Base-by-base conservation (phyloP, 2,888 invertebrate species). In the Drosophila prostipennis region DNA sequence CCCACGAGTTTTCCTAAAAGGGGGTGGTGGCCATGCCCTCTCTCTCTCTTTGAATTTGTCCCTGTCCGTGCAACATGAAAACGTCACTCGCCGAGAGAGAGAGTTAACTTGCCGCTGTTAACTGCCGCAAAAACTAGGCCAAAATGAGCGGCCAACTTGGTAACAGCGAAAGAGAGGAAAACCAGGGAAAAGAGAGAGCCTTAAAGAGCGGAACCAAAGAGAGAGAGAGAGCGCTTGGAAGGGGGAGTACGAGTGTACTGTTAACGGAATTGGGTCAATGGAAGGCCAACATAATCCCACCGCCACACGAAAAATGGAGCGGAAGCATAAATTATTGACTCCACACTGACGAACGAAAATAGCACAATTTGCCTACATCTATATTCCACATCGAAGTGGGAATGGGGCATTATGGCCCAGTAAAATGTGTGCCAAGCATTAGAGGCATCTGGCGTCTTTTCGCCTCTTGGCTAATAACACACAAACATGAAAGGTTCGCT, bases 241-340 rank as follows among this genome's bases (percentile, higher is more conserved):
- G 16, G 39, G 43, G 46, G n/a, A 10, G 39, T 39, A 74, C 68
- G 43, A 29, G 16, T 5, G 39, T 39, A 74, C 70, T 67, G 74
- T 69, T 64, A 51, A 49, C 34, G 14, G 45, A 82, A 74, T 75
- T 88, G 74, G 82, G 82, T 82, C 88, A 82, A 52, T 82, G 82
- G 88, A 82, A 88, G 59, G 46, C 39, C 68, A 75, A 70, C 81
- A 78, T 55, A 40, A 40, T 19, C 2, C 54, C 34, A 4, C 46
- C 13, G 32, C 29, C 16, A n/a, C 26, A 10, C 3, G 48, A 42
- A 51, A 71, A 69, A 46, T 68, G 48, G 56, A 48, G 83, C 74
- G 73, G 70, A 64, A 73, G 72, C 79, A 79, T 82, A 77, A 82
- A 77, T 82, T 82, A 82, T 86, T 86, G 82, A 82, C 83, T 76